phyloP scores from a whole-genome alignment of 2,888 invertebrate genomes.

The Scaptomyza tumidula region DNA sequence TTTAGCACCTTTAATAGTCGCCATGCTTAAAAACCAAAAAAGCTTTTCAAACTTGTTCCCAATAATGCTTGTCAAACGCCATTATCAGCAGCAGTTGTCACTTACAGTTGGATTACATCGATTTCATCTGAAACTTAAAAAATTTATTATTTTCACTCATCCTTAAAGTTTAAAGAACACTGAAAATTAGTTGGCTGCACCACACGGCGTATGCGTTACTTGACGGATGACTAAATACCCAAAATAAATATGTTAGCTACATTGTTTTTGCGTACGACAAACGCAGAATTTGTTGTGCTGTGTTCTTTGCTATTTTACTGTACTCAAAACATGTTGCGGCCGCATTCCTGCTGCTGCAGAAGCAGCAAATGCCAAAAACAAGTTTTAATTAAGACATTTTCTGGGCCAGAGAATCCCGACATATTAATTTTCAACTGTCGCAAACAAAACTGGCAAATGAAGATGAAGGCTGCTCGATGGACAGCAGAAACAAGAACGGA shows the following conservation, averaged over 20 bases:
- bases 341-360: conserved; percentile 35
- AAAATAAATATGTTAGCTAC: conserved; percentile 44
- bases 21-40: conserved; percentile 3
- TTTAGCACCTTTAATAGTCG: conserved; percentile 63
- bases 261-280: conserved; percentile 12
- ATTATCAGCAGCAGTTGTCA: conserved; percentile 39
- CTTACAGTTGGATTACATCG: background rate
- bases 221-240: conserved; percentile 19
- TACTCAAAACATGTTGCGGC: conserved; percentile 2
- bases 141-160: background rate
- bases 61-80: conserved; percentile 47
- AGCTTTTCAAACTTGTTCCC: conserved; percentile 57
- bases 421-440: conserved; percentile 70
- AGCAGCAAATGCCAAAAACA: conserved; percentile 50
- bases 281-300: conserved; percentile 36
- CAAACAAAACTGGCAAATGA: conserved; percentile 58
- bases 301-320: conserved; percentile 7
- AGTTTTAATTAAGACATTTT: conserved; percentile 75
- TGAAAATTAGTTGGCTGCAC: conserved; percentile 2
- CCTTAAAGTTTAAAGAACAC: background rate
- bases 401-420: conserved; percentile 59
- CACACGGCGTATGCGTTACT: conserved; percentile 56
- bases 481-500: conserved; percentile 30
- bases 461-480: conserved; percentile 42
- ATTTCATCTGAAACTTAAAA: background rate